Conservation (phyloP, 2,797 vertebrate genomes). For the Muscicapa striata region DNA sequence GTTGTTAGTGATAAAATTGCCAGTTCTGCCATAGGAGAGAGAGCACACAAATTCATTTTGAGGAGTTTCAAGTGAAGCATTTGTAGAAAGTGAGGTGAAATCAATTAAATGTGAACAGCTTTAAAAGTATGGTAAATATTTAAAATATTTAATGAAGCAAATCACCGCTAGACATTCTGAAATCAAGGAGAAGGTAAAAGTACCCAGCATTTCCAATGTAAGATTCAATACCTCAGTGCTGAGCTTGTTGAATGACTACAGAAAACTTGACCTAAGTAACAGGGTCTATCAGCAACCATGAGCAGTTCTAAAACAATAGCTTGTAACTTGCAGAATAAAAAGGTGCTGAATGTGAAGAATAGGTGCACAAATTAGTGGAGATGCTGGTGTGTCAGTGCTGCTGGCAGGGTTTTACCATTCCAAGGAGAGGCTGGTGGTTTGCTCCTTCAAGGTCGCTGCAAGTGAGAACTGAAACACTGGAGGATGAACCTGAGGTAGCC, state of each 20-base stretch:
- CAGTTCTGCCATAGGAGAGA: background rate
- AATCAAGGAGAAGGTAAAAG: background rate
- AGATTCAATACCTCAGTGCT: background rate
- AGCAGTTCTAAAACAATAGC: background rate
- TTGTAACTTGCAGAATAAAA: background rate
- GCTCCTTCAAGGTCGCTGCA: background rate
- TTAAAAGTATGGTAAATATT: background rate
- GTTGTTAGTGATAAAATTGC: background rate
- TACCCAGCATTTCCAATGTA: background rate
- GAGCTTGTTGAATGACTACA: background rate
- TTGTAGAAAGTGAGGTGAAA: background rate
- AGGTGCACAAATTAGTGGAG: background rate
- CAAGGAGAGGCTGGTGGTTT: background rate
- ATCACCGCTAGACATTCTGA: background rate
- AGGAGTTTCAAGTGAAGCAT: background rate
- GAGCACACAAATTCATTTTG: background rate
- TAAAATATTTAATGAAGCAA: background rate
- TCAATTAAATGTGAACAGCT: background rate
- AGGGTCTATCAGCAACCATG: background rate
- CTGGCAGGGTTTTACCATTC: background rate
- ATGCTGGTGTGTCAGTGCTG: background rate
- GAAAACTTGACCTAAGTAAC: background rate
- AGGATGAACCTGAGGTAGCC: background rate
- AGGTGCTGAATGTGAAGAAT: background rate
- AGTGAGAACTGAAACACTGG: background rate